Base-by-base conservation (phyloP, 2,888 invertebrate species). In the Quadriops clusia region DNA sequence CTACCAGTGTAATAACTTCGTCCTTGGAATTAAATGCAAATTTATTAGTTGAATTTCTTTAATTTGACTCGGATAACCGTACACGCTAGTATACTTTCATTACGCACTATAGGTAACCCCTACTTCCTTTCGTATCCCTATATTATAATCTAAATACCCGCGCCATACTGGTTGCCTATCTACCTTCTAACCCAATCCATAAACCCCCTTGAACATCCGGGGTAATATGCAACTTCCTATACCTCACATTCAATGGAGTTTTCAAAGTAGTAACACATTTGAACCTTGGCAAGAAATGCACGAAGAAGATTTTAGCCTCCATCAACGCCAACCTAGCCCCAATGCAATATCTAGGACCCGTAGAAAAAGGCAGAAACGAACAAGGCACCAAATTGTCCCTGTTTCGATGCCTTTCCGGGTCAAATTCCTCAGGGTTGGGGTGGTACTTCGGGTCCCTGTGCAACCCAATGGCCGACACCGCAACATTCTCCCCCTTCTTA, bases 321-420 rank as follows among this genome's bases (percentile, higher is more conserved):
- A 54, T 32, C 2, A 51, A 25, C 3, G 51, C 54, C 33, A 54
- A 53, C 41, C 53, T 45, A 2, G 46, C 46, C 5, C 73, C 77
- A 28, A 77, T 70, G 41, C 77, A 77, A 45, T 65, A 72, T 29
- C 75, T 63, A 2, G 69, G 74, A 2, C 77, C 77, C 1, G 72
- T 11, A 3, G 53, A 53, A 32, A 54, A 54, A 1, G 54, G 52
- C 6, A 51, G 8, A 27, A 49, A 53, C 0, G 63, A 53, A 30
- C 60, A 62, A 1, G 62, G 61, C 6, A 57, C 44, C 7, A 66
- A 63, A n/a, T 60, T 59, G 1, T 56, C 51, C 38, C 65, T 68
- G 45, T 71, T 72, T 39, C 70, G 66, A 0, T 69, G 55, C 27
- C 56, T 34, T 37, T 56, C 54, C 1, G 55, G 56, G 38, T 53